Conservation (phyloP, 2,797 vertebrate species). For the Eidolon dupreanum region DNA sequence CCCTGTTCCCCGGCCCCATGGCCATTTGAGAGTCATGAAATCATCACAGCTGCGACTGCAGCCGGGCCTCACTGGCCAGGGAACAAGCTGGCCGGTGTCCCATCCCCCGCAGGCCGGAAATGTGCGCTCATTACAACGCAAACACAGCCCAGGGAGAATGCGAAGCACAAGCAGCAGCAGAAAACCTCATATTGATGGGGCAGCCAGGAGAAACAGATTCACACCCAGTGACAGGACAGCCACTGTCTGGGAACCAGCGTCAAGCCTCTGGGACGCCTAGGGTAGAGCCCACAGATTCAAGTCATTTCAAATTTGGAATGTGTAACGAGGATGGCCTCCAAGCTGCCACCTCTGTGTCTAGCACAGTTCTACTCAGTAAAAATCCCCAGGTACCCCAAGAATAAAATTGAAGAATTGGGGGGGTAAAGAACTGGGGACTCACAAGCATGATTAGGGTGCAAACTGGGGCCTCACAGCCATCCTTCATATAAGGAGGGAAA, state of each 20-base stretch:
- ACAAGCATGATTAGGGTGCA: background rate
- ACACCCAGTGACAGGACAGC: background rate
- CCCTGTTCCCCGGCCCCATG: constrained; percentile 75
- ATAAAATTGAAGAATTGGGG: background rate
- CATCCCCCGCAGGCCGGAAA: constrained; percentile 76
- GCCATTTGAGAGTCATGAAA: constrained; percentile 85
- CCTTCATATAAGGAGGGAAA: background rate
- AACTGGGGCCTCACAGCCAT: background rate
- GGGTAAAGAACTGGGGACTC: background rate
- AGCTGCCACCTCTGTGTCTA: background rate
- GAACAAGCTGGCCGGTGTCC: constrained; percentile 75
- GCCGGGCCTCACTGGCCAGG: constrained; percentile 47
- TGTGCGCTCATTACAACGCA: constrained; percentile 68
- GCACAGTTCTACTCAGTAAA: background rate
- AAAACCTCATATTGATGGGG: accelerated
- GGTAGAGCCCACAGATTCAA: background rate
- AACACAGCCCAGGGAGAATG: constrained; percentile 24
- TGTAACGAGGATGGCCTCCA: constrained; percentile 46
- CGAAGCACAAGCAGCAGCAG: background rate
- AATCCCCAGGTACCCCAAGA: background rate
- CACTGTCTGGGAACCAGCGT: constrained; percentile 65
- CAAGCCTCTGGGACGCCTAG: constrained; percentile 49
- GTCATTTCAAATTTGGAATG: constrained; percentile 54
- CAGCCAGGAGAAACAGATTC: background rate
- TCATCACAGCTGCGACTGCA: constrained; percentile 86